These are phyloP conservation scores for Aramus guarauna DNA, from an alignment of 2,113 vertebrate genomes.

Conservation along the genomic window DNA sequence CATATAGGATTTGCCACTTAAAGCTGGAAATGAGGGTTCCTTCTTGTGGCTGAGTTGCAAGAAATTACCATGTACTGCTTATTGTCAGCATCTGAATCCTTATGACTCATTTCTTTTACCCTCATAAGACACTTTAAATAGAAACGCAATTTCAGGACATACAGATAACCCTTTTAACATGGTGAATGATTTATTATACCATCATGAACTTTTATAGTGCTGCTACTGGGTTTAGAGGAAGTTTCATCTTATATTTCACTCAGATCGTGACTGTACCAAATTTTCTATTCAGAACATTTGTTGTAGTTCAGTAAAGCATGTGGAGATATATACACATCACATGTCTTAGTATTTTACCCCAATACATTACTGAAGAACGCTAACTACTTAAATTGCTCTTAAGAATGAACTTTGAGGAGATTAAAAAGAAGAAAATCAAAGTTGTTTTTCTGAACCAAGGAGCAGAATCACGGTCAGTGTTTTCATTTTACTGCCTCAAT, in stretches of 20 bases:
- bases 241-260: background rate
- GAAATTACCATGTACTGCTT: background rate
- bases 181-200: background rate
- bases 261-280: fast-evolving
- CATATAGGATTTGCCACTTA: background rate
- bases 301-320: background rate
- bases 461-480: background rate
- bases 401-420: background rate
- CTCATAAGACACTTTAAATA: background rate
- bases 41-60: background rate
- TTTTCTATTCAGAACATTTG: background rate
- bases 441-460: background rate
- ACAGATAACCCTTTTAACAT: background rate
- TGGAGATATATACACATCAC: background rate
- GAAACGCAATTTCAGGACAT: background rate
- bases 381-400: background rate
- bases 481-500: background rate
- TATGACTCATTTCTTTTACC: background rate
- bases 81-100: background rate
- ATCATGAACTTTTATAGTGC: background rate
- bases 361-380: background rate
- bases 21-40: background rate
- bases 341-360: background rate
- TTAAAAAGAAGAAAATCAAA: background rate
- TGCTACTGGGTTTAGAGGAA: background rate